Evolutionary conservation across 2,113 vertebrate species (phyloP).

Genomic region (Leucopsar rothschildi): DNA sequence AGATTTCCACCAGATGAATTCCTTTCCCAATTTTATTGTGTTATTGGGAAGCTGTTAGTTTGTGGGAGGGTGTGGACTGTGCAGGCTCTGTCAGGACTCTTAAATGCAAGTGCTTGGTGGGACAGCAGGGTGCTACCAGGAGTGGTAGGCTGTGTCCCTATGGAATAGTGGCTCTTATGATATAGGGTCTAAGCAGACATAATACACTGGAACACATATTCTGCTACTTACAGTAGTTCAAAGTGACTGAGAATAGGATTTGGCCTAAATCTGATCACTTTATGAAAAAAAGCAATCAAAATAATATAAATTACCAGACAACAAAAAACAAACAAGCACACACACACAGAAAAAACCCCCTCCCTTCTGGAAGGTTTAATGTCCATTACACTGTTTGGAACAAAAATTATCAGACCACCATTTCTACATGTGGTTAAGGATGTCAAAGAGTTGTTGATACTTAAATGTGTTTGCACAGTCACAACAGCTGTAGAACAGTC

Average conservation of each 20-base stretch:
- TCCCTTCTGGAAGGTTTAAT: not conserved
- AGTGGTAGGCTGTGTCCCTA: too few relatives aligned
- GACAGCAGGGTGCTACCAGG: not conserved
- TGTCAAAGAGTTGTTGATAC: not conserved
- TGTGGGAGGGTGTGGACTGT: not conserved
- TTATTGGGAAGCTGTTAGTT: not conserved
- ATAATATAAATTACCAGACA: not conserved
- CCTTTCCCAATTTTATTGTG: not conserved
- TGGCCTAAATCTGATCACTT: not conserved
- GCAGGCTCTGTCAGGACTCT: not conserved
- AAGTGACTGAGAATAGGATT: not conserved
- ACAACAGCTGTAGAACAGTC: not conserved
- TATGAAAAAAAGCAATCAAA: not conserved
- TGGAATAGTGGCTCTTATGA: not conserved
- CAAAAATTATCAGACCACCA: not conserved
- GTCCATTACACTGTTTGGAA: not conserved
- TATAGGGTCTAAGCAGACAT: rapidly evolving
- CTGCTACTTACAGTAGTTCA: not conserved
- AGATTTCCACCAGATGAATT: not conserved
- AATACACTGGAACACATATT: not conserved
- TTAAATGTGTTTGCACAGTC: not conserved
- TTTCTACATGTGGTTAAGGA: not conserved
- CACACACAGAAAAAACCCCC: too few relatives aligned
- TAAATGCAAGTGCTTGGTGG: not conserved
- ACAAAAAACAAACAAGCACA: not conserved